These are phyloP conservation scores for Lepidocyrtinus sp. DNA, from an alignment of 2,888 invertebrate genomes.

Conservation along the genomic window DNA sequence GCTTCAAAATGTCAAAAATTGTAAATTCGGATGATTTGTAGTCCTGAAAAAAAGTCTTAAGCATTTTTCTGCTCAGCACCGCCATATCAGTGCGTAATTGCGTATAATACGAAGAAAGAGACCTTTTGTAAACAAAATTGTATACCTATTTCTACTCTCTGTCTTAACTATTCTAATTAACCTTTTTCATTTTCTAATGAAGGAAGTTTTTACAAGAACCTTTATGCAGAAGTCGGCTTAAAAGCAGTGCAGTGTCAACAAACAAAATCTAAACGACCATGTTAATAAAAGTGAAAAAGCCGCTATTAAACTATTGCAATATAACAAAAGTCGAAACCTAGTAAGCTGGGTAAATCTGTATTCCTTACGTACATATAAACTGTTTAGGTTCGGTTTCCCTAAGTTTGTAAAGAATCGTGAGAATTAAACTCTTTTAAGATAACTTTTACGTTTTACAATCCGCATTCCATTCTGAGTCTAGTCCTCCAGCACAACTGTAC, in stretches of 20 bases:
- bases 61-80: constrained; percentile 31
- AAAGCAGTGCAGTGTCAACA: no score
- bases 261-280: no score
- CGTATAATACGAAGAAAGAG: neutral
- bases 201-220: neutral
- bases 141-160: no score
- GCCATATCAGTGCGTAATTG: constrained; percentile 29
- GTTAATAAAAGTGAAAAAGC: neutral
- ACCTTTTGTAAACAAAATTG: neutral
- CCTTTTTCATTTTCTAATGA: constrained; percentile 12
- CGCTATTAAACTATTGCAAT: no score
- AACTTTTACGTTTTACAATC: constrained; percentile 15
- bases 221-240: neutral
- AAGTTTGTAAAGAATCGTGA: no score
- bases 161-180: neutral
- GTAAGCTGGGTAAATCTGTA: no score
- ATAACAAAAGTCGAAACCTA: no score
- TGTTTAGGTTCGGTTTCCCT: no score
- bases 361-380: no score
- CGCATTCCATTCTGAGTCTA: constrained; percentile 45
- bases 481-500: constrained; percentile 49
- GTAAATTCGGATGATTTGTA: no score
- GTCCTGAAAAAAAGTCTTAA: no score
- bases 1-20: neutral
- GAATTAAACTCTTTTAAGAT: no score